Evolutionary conservation across 1,140 invertebrate genomes (phyloP).

Genomic region (Mactra quadrangularis): DNA sequence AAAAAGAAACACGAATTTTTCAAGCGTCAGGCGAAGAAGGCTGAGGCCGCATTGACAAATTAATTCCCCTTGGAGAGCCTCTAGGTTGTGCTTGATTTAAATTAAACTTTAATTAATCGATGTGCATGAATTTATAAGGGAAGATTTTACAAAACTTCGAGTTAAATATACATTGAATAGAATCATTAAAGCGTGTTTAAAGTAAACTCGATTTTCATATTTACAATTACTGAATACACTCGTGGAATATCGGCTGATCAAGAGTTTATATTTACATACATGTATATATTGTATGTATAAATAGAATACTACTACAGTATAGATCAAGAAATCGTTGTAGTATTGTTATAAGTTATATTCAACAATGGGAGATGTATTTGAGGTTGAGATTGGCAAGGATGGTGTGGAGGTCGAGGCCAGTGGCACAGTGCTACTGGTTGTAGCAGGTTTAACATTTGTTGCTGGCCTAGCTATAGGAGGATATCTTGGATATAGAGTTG

Average conservation of each 20-base stretch:
- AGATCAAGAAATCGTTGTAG: too few relatives aligned
- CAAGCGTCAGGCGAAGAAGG: slow-evolving; percentile 42
- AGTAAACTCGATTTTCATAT: too few relatives aligned
- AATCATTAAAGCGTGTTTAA: too few relatives aligned
- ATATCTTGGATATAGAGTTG: slow-evolving; percentile 31
- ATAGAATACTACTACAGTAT: too few relatives aligned
- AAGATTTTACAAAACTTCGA: too few relatives aligned
- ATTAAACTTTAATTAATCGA: neutral
- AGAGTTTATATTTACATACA: too few relatives aligned
- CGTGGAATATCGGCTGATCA: too few relatives aligned
- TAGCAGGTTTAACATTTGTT: slow-evolving; percentile 42
- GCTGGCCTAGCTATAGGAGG: slow-evolving; percentile 46
- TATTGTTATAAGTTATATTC: too few relatives aligned
- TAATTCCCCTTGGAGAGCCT: slow-evolving; percentile 9
- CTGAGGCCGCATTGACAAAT: slow-evolving; percentile 25
- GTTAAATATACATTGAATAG: too few relatives aligned
- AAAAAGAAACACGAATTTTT: slow-evolving; percentile 63
- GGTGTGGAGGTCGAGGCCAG: slow-evolving; percentile 60
- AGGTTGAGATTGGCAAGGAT: slow-evolving; percentile 59
- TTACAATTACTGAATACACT: too few relatives aligned
- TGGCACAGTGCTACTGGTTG: slow-evolving; percentile 40
- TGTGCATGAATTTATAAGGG: too few relatives aligned
- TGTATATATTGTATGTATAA: too few relatives aligned
- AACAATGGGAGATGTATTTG: slow-evolving; percentile 45
- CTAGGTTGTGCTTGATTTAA: slow-evolving; percentile 25